A percentile compares a stretch with the other conserved stretches of the same genome.
Conservation (phyloP, 37 sponge, comb jelly and placozoan species). For the Oopsacas minuta region DNA sequence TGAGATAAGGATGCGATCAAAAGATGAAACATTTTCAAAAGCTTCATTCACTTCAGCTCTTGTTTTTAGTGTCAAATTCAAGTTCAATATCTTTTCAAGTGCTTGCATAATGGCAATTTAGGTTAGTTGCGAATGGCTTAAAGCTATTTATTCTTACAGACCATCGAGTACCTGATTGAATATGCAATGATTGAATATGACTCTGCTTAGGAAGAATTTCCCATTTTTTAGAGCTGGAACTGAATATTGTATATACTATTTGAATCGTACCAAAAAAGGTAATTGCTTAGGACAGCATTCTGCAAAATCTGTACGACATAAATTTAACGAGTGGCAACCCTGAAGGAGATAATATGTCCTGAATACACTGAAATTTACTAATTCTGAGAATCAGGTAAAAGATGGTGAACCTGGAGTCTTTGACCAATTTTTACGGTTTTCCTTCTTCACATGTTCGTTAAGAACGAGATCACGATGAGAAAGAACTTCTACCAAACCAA, state of each 20-base stretch:
- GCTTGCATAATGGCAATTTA: slow-evolving; percentile 1
- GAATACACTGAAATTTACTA: not conserved
- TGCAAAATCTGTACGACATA: slow-evolving; percentile 14
- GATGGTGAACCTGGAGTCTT: slow-evolving; percentile 15
- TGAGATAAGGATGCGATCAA: not conserved
- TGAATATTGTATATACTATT: not conserved
- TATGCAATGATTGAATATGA: slow-evolving; percentile 1
- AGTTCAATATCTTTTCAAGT: not conserved
- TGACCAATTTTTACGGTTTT: not conserved
- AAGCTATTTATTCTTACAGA: slow-evolving; percentile 7
- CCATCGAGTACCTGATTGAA: slow-evolving; percentile 9
- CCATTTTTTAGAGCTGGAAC: slow-evolving; percentile 15
- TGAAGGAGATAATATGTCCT: slow-evolving; percentile 5
- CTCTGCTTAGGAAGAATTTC: not conserved
- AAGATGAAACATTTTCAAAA: slow-evolving; percentile 5
- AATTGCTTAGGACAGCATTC: slow-evolving; percentile 11
- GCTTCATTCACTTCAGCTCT: slow-evolving; percentile 14
- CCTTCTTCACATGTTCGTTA: slow-evolving; percentile 7
- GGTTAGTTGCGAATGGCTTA: slow-evolving; percentile 4
- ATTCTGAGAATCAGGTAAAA: not conserved
- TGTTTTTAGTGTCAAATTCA: not conserved
- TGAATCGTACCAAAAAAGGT: slow-evolving; percentile 14
- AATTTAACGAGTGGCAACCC: slow-evolving; percentile 1
- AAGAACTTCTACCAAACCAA: slow-evolving; percentile 10
- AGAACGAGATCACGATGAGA: not conserved